phyloP scores from a whole-genome alignment of 2,888 invertebrate species.

The Hecatera dysodea region DNA sequence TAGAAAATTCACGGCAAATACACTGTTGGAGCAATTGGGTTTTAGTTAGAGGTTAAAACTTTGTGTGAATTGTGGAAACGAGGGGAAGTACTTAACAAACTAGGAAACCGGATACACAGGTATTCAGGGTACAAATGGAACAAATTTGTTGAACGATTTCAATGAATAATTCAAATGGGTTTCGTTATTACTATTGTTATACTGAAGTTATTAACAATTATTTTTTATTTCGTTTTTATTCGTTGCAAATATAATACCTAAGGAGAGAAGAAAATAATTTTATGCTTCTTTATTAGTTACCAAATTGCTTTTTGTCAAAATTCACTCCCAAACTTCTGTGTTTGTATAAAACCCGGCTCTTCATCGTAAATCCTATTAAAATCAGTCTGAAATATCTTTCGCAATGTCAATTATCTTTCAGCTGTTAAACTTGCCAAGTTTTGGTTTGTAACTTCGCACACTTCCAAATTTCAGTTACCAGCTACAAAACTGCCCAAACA shows the following conservation, averaged over 20 bases:
- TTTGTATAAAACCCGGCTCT: not conserved
- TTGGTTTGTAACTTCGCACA: conserved; percentile 15
- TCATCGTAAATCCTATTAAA: too few relatives aligned
- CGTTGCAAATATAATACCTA: not conserved
- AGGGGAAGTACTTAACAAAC: not conserved
- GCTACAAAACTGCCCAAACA: not conserved
- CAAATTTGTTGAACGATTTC: too few relatives aligned
- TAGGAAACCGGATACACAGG: not conserved
- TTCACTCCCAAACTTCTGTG: too few relatives aligned
- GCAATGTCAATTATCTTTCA: conserved; percentile 9
- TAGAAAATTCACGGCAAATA: too few relatives aligned
- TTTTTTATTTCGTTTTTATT: not conserved
- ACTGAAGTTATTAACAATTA: too few relatives aligned
- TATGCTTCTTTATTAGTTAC: not conserved
- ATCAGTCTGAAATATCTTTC: not conserved
- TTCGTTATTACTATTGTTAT: not conserved
- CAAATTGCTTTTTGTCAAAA: too few relatives aligned
- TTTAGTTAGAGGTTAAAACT: too few relatives aligned
- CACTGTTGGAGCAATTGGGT: too few relatives aligned
- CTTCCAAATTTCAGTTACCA: conserved; percentile 19
- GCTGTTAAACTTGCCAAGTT: conserved; percentile 12
- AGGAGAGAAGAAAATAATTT: too few relatives aligned
- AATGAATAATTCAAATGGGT: not conserved
- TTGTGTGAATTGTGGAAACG: not conserved
- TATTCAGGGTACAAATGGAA: not conserved